Base-by-base conservation (phyloP, 2,888 invertebrate genomes). In the Subacronicta megacephala region DNA sequence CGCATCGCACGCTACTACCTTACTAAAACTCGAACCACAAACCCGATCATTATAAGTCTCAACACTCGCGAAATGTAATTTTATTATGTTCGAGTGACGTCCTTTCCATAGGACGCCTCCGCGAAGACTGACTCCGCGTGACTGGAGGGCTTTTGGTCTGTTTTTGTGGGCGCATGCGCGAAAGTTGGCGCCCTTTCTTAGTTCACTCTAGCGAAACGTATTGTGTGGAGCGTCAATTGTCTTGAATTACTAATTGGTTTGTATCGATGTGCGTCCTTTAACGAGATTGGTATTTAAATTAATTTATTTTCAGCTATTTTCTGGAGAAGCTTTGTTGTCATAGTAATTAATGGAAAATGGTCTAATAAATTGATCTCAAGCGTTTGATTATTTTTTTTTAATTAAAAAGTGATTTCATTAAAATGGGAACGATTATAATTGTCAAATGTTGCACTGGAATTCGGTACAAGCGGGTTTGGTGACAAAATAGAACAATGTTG, bases 171-270 rank as follows among this genome's bases (percentile, higher is more conserved):
- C 91, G 90, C 92, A 90, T 90, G 92, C 92, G 90, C 69, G 40
- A 46, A 77, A 81, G 61, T 93, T 93, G 88, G 90, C 93, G 93
- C 93, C 92, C 88, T 94, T 94, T 93, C 91, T 90, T 90, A 82
- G 84, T 83, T 76, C 87, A 82, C 84, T 84, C 82, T 83, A 81
- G 51, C 60, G 78, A 68, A 85, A 83, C 82, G 87, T 90, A 92
- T 90, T 90, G 88, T 90, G 83, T 89, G 83, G 82, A 75, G 80
- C 86, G 87, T 88, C 90, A 91, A 92, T 93, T 93, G 90, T 90
- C 88, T 92, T 84, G 85, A 86, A 88, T 88, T 83, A 83, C 85
- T 92, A 92, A 92, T 92, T 90, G 88, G 87, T 85, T 62, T 56
- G 59, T 63, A 70, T 77, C 62, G 59, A 68, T 63, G 57, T 58